Evolutionary conservation across 2,888 invertebrate species (phyloP), one percentile per base, ranked within the genome.

Genomic region (Embidobia sp.): DNA sequence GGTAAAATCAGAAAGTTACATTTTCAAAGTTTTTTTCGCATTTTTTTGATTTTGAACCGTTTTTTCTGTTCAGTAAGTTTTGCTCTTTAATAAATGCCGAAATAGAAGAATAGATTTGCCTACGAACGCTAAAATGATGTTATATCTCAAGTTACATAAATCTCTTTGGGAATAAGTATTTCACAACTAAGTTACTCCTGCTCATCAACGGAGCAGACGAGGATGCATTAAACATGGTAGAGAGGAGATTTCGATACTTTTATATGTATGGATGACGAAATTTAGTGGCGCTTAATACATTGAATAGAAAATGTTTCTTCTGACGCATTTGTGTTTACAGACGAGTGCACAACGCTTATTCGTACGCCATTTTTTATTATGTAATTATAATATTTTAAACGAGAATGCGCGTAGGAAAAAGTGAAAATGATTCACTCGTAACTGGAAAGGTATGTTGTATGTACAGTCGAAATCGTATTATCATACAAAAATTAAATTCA

Each of bases 261-360:
- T 51, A 29, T 51, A 51, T 22, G 27, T 51, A 11, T 3, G 22
- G 4, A 61, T 64, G 64, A 64, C 22, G 64, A 64, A 51, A 64
- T 42, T 44, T 33, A n/a, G 44, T 27, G 42, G 49, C 29, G 42
- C 26, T 42, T 64, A 64, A 42, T 31, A 15, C 42, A 64, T 51
- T 64, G 66, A 66, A 66, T 66, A 53, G 53, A 66, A 66, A 66
- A 53, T 44, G 33, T 53, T 44, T 64, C 64, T 31, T 66, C 53
- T 44, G 53, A 66, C 53, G 51, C 44, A 66, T 19, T 53, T 35
- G 33, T 44, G 35, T 53, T 53, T 53, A 8, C 42, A 64, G 40
- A 10, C 49, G 40, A 49, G 27, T 40, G 64, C 64, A 64, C 51
- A 42, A 53, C 51, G 15, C 31, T 42, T 37, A 35, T 18, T 49